Percentiles rank a stretch among this genome's conserved stretches.
Evolutionary conservation across 2,888 invertebrate genomes (phyloP).

Genomic region (Lamproptera curius): DNA sequence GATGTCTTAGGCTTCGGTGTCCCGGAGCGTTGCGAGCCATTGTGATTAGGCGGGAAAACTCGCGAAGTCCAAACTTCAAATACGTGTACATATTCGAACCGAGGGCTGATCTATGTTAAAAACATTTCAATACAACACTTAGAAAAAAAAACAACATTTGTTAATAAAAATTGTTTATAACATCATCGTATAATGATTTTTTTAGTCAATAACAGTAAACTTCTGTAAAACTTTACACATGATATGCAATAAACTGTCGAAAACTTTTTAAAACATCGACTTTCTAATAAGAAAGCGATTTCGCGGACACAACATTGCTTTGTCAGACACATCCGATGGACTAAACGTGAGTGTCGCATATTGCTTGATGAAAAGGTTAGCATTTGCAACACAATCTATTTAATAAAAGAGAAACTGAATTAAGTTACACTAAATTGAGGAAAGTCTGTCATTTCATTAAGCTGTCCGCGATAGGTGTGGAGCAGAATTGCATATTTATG

Average conservation of each 20-base stretch:
- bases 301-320: too few species aligned
- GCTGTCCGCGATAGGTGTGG: neutral
- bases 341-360: too few species aligned
- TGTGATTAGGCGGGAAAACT: conserved; percentile 91
- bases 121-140: neutral
- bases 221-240: too few species aligned
- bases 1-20: conserved; percentile 79
- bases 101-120: conserved; percentile 82
- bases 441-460: neutral
- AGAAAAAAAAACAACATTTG: neutral
- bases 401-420: neutral
- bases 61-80: conserved; percentile 94
- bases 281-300: too few species aligned
- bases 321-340: neutral
- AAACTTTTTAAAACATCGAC: too few species aligned
- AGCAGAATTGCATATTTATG: neutral
- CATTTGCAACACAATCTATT: neutral
- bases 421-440: neutral
- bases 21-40: conserved; percentile 83
- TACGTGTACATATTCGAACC: conserved; percentile 96
- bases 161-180: too few species aligned
- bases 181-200: too few species aligned
- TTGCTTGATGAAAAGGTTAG: too few species aligned
- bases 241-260: too few species aligned
- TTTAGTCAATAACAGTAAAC: too few species aligned